These are phyloP conservation scores for Candoia aspera DNA, from an alignment of 2,113 vertebrate genomes.

Conservation along the genomic window DNA sequence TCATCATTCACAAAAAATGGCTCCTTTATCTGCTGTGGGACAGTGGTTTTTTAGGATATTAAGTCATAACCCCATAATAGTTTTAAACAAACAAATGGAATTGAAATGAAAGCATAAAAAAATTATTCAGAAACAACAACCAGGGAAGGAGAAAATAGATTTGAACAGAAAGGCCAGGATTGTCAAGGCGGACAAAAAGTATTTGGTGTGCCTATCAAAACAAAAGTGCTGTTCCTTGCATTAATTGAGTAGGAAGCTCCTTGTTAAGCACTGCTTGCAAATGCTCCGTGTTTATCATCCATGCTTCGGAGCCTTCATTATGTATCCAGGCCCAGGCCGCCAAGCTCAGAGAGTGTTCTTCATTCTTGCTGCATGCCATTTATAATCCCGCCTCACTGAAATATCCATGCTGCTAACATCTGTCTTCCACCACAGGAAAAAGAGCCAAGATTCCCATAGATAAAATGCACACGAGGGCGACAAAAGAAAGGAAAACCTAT, in stretches of 20 bases:
- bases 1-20: background rate
- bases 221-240: background rate
- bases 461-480: slow-evolving; percentile 72
- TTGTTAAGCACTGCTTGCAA: slow-evolving; percentile 2
- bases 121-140: background rate
- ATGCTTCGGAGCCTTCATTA: slow-evolving; percentile 57
- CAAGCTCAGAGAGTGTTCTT: slow-evolving; percentile 60
- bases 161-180: background rate
- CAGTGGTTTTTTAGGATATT: background rate
- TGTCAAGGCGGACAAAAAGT: slow-evolving; percentile 13
- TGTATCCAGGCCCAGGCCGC: slow-evolving; percentile 57
- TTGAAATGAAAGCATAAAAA: background rate
- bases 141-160: slow-evolving; percentile 11
- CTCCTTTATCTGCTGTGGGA: background rate
- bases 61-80: background rate
- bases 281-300: slow-evolving; percentile 51
- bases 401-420: slow-evolving; percentile 63
- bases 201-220: background rate
- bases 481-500: slow-evolving; percentile 78
- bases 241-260: slow-evolving; percentile 43
- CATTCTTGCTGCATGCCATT: slow-evolving; percentile 61
- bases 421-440: slow-evolving; percentile 63
- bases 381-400: slow-evolving; percentile 54
- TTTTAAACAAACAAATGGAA: background rate
- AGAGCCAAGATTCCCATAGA: slow-evolving; percentile 69